Conservation (phyloP, 2,113 vertebrate genomes). For the Engraulis encrasicolus region DNA sequence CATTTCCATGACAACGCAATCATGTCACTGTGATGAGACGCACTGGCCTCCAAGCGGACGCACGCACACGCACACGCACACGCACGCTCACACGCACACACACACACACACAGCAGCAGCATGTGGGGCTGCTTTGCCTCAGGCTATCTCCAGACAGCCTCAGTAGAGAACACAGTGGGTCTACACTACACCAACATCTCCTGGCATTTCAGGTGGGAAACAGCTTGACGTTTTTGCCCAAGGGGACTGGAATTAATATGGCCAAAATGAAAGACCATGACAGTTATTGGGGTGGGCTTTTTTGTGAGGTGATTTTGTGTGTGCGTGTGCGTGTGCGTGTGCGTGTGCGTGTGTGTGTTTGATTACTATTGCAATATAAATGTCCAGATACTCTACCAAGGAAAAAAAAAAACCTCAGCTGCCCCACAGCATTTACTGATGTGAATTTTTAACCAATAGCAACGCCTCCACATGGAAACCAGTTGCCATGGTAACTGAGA, state of each 20-base stretch:
- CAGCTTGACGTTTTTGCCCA: neutral
- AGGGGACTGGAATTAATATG: too few species aligned
- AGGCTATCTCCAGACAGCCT: neutral
- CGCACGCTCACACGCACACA: too few species aligned
- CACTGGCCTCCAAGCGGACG: too few species aligned
- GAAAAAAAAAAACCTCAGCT: neutral
- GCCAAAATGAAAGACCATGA: neutral
- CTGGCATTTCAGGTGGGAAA: neutral
- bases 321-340: slow-evolving; percentile 2
- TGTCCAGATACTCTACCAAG: neutral
- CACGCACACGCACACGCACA: too few species aligned
- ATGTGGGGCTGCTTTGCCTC: neutral
- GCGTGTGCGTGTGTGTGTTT: neutral
- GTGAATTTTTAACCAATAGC: slow-evolving; percentile 11
- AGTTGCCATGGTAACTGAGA: slow-evolving; percentile 8
- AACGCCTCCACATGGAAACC: slow-evolving; percentile 1
- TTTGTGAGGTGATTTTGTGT: slow-evolving; percentile 38
- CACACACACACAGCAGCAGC: too few species aligned
- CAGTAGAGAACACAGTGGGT: neutral
- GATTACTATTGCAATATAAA: neutral
- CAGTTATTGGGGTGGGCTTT: neutral
- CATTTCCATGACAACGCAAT: slow-evolving; percentile 15
- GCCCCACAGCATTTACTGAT: neutral
- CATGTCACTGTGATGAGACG: neutral
- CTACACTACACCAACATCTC: neutral